Evolutionary conservation across 1,140 invertebrate genomes (phyloP).

Genomic region (Drosophila malerkotliana): DNA sequence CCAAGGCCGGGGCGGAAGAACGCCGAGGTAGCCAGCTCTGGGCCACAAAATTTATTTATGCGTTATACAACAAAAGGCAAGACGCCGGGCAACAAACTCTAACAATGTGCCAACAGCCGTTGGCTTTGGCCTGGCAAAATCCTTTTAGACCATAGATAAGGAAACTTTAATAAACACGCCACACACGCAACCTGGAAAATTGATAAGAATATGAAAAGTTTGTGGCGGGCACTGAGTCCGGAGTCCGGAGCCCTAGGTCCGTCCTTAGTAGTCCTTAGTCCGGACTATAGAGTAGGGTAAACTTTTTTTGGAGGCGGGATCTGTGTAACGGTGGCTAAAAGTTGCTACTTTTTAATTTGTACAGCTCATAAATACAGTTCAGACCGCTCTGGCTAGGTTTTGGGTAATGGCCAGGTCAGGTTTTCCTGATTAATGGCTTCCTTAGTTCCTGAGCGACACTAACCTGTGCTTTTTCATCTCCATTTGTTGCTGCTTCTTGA

Average conservation of each 20-base stretch:
- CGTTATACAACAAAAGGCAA: conserved; percentile 62
- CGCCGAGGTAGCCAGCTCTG: not conserved
- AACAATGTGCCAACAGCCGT: conserved; percentile 74
- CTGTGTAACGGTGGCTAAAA: conserved; percentile 36
- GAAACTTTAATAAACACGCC: conserved; percentile 80
- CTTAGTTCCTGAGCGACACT: conserved; percentile 14
- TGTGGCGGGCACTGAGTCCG: conserved; percentile 40
- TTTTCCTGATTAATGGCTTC: conserved; percentile 53
- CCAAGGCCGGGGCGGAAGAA: not conserved
- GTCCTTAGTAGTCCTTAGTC: not conserved
- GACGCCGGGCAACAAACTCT: conserved; percentile 37
- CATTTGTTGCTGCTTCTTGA: conserved; percentile 76
- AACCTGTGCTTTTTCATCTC: conserved; percentile 81
- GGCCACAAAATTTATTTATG: conserved; percentile 74
- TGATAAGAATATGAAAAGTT: conserved; percentile 81
- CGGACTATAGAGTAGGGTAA: not conserved
- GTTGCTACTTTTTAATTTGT: conserved; percentile 72
- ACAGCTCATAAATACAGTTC: conserved; percentile 68
- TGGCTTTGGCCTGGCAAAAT: conserved; percentile 63
- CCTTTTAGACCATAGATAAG: conserved; percentile 77
- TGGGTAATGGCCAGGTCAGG: conserved; percentile 2
- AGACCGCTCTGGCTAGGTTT: not conserved
- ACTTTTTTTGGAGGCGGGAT: conserved; percentile 36
- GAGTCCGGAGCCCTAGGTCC: not conserved
- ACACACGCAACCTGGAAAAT: conserved; percentile 78